phyloP scores from a whole-genome alignment of 1,140 invertebrate species.

The Coenobita brevimanus region DNA sequence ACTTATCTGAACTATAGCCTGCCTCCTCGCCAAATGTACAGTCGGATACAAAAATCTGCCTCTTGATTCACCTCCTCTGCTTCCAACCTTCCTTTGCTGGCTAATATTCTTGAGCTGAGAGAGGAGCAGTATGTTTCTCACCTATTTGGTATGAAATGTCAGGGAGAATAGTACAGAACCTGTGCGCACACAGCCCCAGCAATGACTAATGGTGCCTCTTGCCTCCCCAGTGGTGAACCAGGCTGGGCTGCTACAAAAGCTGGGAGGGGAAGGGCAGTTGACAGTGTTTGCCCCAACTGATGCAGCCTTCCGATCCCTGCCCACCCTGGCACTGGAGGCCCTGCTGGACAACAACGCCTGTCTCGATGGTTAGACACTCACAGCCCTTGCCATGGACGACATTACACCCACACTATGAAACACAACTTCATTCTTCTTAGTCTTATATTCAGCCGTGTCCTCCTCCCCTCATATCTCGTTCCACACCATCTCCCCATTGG shows the following conservation, averaged over 20 bases:
- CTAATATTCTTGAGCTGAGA: too few species aligned
- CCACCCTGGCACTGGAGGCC: slow-evolving; percentile 70
- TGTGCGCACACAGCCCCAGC: too few species aligned
- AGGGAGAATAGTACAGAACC: too few species aligned
- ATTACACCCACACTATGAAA: background rate
- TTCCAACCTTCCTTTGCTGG: too few species aligned
- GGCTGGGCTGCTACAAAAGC: slow-evolving; percentile 72
- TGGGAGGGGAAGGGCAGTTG: slow-evolving; percentile 73
- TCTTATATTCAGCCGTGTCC: too few species aligned
- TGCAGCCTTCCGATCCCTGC: slow-evolving; percentile 75
- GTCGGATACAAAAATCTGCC: background rate
- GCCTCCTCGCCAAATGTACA: background rate
- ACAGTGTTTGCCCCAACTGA: slow-evolving; percentile 78
- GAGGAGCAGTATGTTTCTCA: too few species aligned
- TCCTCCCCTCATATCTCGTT: too few species aligned
- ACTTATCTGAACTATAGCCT: background rate
- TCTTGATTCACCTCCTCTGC: too few species aligned
- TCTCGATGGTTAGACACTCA: slow-evolving; percentile 69
- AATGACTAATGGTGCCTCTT: too few species aligned
- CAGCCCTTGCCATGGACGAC: background rate
- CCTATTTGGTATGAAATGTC: too few species aligned
- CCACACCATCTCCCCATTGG: too few species aligned
- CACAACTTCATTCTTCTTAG: background rate
- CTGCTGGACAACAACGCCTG: slow-evolving; percentile 72
- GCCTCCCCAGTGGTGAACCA: slow-evolving; percentile 72